Conservation (phyloP, 2,888 invertebrate genomes). For the Desoria tigrina region DNA sequence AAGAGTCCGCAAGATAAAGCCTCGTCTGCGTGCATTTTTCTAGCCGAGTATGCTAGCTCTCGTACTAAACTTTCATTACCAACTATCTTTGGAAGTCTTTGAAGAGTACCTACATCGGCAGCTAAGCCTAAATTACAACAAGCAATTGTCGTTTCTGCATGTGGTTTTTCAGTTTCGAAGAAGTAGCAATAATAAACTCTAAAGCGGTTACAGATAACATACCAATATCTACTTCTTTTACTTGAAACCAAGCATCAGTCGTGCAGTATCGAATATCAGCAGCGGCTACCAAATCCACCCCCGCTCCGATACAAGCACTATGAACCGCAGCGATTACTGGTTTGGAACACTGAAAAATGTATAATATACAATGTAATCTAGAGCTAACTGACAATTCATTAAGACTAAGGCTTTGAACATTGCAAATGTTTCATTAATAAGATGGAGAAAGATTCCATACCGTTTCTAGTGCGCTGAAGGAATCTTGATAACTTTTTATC, state of each 20-base stretch:
- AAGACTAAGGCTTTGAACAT: neutral
- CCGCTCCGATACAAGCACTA: constrained; percentile 87
- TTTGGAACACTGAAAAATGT: constrained; percentile 30
- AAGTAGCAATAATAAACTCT: neutral
- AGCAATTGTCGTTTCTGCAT: neutral
- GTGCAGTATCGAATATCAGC: constrained; percentile 91
- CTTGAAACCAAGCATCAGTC: constrained; percentile 84
- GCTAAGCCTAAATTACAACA: constrained; percentile 71
- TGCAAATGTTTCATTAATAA: neutral
- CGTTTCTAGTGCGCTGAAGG: constrained; percentile 77
- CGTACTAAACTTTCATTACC: constrained; percentile 83
- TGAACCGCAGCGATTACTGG: constrained; percentile 63
- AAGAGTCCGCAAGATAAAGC: constrained; percentile 80
- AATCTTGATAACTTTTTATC: constrained; percentile 74
- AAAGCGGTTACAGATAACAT: constrained; percentile 28
- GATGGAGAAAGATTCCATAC: constrained; percentile 57
- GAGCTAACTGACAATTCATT: neutral
- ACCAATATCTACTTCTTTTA: constrained; percentile 73
- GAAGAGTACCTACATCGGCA: constrained; percentile 92
- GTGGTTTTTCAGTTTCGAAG: neutral
- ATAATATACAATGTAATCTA: constrained; percentile 1
- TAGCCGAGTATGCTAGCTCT: constrained; percentile 83
- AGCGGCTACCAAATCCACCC: constrained; percentile 82
- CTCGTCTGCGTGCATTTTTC: constrained; percentile 78
- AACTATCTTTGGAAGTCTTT: constrained; percentile 85